Percentiles rank a stretch among this genome's conserved stretches.
Conservation (phyloP, 2,888 invertebrate genomes). For the Heterodera filipjevi region DNA sequence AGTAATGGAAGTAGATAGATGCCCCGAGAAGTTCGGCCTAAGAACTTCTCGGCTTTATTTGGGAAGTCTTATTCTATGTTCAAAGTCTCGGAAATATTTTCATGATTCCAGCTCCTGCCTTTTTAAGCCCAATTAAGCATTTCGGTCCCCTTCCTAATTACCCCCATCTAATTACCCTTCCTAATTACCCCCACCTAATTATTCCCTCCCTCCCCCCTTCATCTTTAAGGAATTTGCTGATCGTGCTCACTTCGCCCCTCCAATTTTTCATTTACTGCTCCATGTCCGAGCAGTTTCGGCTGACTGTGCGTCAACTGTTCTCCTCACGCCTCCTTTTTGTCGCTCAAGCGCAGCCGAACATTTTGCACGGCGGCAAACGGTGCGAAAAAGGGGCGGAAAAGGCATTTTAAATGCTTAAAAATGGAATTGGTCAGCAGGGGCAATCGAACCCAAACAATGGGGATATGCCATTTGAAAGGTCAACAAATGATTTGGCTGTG, state of each 20-base stretch:
- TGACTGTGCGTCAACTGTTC: constrained; percentile 77
- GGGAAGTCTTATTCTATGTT: no score
- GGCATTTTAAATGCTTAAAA: background rate
- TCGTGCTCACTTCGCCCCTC: constrained; percentile 82
- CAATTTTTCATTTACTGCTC: constrained; percentile 94
- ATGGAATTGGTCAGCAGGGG: background rate
- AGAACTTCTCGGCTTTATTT: no score
- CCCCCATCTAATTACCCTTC: background rate
- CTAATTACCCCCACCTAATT: background rate
- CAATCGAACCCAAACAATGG: no score
- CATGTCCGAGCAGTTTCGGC: constrained; percentile 75
- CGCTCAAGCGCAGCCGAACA: constrained; percentile 54
- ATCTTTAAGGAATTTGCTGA: constrained; percentile 79
- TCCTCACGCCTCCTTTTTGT: constrained; percentile 53
- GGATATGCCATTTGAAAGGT: no score
- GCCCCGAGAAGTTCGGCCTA: no score
- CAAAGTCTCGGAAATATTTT: no score
- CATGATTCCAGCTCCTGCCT: no score
- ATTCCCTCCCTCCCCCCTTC: no score
- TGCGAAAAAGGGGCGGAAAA: background rate
- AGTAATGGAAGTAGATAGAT: no score
- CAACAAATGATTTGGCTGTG: no score
- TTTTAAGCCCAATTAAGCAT: no score
- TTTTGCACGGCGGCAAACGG: constrained; percentile 11
- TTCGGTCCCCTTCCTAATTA: background rate